Evolutionary conservation across 2,797 vertebrate species (phyloP), one percentile per base, ranked within the genome.

Genomic region (Spatula versicolor): DNA sequence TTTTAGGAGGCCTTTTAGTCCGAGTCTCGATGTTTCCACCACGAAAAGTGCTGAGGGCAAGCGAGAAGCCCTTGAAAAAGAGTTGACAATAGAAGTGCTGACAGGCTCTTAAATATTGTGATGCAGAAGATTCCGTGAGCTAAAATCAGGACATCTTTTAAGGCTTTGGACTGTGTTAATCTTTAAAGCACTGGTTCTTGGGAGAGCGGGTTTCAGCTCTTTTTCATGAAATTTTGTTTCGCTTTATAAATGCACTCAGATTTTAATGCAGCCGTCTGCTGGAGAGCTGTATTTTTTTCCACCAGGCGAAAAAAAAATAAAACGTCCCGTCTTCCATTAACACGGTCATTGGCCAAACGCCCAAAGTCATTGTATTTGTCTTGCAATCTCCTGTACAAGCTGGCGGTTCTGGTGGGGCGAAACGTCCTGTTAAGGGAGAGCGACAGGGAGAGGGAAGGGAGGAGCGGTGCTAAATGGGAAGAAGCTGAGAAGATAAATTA

Each of bases 381-480:
- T 68, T 82, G 23, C 13, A 37, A 12, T 41, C 52, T 66, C 33
- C 46, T 45, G 7, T 48, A 21, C 0, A 35, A 83, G 9, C 25
- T 5, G 7, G 9, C 33, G 3, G 3, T 31, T 73, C 71, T 63
- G 48, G 25, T 19, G 37, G 23, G 48, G 20, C 0, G 4, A 89
- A 84, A 75, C 8, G 75, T 37, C 7, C 13, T 10, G 8, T 71
- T 41, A 41, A 69, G 30, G 35, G 11, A 50, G 8, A 45, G 9
- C 0, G 4, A 17, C 1, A 33, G 30, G 13, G 4, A 1, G 1
- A 63, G 8, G 6, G 5, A 91, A 92, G 6, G 13, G 13, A 8
- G 39, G 8, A 37, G 23, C 15, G 13, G 7, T 41, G 48, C 7
- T 28, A 81, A 77, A 56, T 54, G 12, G 0, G 1, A 82, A 86